Evolutionary conservation across 2,888 invertebrate species (phyloP).

Genomic region (Acleris cristana): DNA sequence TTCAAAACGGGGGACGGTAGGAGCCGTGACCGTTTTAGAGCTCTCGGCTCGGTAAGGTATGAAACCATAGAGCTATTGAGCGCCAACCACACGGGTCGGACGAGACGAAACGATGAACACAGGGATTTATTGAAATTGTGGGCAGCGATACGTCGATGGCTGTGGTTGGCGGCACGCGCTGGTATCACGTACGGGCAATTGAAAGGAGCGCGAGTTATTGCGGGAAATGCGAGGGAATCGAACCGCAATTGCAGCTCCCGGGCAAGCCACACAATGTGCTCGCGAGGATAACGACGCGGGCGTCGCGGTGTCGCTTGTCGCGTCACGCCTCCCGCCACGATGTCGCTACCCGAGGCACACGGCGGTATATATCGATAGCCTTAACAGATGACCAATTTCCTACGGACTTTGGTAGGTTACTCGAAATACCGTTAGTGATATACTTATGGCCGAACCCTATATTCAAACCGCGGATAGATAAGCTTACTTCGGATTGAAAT

Average conservation of each 20-base stretch:
- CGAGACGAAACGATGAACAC: constrained; percentile 59
- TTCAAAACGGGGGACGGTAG: constrained; percentile 31
- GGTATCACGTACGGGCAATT: constrained; percentile 71
- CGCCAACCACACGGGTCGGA: constrained; percentile 50
- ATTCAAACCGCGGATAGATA: no score
- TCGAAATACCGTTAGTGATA: constrained; percentile 7
- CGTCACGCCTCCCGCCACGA: constrained; percentile 55
- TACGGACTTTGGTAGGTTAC: constrained; percentile 26
- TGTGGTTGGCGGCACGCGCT: constrained; percentile 75
- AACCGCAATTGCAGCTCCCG: constrained; percentile 71
- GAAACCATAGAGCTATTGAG: constrained; percentile 48
- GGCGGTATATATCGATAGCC: constrained; percentile 44
- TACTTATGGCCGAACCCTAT: no score
- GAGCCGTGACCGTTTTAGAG: constrained; percentile 51
- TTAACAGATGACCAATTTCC: constrained; percentile 41
- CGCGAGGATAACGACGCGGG: constrained; percentile 55
- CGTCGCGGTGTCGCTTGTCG: constrained; percentile 53
- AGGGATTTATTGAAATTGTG: constrained; percentile 72
- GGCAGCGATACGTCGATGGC: constrained; percentile 60
- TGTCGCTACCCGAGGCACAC: constrained; percentile 42
- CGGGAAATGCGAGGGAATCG: constrained; percentile 70
- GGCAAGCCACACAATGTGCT: constrained; percentile 65
- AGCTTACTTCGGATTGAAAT: no score
- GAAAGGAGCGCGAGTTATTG: constrained; percentile 76
- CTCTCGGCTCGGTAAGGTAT: constrained; percentile 44